Percentiles rank a stretch among this genome's conserved stretches.
Evolutionary conservation across 2,888 invertebrate genomes (phyloP).

Genomic region (Drosophila acutilabella): DNA sequence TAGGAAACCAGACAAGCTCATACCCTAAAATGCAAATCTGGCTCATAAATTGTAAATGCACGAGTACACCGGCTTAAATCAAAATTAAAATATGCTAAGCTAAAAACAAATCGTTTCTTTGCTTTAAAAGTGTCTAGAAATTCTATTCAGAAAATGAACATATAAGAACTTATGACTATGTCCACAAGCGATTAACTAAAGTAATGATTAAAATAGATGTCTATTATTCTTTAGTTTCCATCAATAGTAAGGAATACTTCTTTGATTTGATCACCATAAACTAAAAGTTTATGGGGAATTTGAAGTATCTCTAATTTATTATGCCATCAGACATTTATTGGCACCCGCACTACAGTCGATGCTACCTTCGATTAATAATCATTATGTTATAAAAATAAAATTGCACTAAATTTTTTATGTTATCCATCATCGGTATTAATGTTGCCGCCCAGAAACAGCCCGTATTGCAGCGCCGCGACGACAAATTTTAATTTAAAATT

Average conservation of each 20-base stretch:
- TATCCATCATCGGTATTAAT: conserved; percentile 72
- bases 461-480: conserved; percentile 29
- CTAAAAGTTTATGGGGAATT: conserved; percentile 20
- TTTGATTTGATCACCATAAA: conserved; percentile 16
- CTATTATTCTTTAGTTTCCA: too few relatives aligned
- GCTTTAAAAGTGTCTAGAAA: background rate
- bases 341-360: conserved; percentile 27
- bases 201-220: too few relatives aligned
- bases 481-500: conserved; percentile 77
- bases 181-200: background rate
- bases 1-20: conserved; percentile 15
- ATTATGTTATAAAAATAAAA: conserved; percentile 69
- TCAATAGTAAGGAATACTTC: background rate
- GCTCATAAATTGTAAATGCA: conserved; percentile 57
- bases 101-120: background rate
- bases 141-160: too few relatives aligned
- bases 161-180: background rate
- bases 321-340: conserved; percentile 10
- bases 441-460: conserved; percentile 5
- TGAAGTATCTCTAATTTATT: conserved; percentile 13
- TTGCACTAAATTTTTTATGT: conserved; percentile 75
- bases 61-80: background rate
- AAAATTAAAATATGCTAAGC: background rate
- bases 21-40: conserved; percentile 29
- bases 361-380: conserved; percentile 59